These are phyloP conservation scores for Empis stercorea DNA, from an alignment of 2,888 invertebrate species.

Conservation along the genomic window DNA sequence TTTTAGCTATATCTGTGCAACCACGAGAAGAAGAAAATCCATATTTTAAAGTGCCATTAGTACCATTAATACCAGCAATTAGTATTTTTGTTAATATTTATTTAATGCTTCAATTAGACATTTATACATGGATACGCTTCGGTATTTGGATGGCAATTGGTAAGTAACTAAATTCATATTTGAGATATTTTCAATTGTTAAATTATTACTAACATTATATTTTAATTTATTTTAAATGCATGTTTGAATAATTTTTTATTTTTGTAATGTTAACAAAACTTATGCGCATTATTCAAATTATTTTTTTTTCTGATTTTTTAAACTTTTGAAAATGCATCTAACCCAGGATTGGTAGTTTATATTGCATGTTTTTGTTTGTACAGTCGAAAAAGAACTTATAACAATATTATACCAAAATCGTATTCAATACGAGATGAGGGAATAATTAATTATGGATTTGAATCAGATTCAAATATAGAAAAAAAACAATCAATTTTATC, in stretches of 20 bases:
- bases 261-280: no score
- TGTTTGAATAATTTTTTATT: neutral
- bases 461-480: neutral
- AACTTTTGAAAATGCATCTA: neutral
- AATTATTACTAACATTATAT: neutral
- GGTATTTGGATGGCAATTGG: slow-evolving; percentile 71
- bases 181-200: neutral
- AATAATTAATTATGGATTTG: neutral
- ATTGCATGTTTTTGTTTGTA: slow-evolving; percentile 28
- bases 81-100: slow-evolving; percentile 77
- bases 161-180: no score
- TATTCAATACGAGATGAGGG: neutral
- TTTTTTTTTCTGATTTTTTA: no score
- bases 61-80: slow-evolving; percentile 67
- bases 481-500: neutral
- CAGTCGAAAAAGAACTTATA: slow-evolving; percentile 14
- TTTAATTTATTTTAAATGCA: neutral
- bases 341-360: slow-evolving; percentile 27
- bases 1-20: slow-evolving; percentile 27
- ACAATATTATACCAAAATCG: neutral
- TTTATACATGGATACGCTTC: slow-evolving; percentile 72
- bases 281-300: no score
- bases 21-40: slow-evolving; percentile 23
- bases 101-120: slow-evolving; percentile 67
- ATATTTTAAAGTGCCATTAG: slow-evolving; percentile 58